These are phyloP conservation scores for Mechanitis mazaeus DNA, from an alignment of 2,888 invertebrate species.

Conservation along the genomic window DNA sequence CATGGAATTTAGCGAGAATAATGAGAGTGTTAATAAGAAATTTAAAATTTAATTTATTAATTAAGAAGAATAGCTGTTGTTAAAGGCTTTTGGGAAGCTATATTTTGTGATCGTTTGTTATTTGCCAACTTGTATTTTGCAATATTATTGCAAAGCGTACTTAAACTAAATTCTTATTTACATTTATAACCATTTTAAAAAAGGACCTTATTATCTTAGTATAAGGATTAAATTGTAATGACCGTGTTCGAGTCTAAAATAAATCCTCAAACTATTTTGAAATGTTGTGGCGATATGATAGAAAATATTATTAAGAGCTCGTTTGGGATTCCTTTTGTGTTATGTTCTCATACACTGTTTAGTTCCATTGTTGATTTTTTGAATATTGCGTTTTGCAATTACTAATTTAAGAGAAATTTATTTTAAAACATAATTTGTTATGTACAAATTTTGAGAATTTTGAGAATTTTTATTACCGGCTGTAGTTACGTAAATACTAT, in stretches of 20 bases:
- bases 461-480: too few species aligned
- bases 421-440: too few species aligned
- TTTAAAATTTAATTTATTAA: conserved; percentile 41
- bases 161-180: conserved; percentile 55
- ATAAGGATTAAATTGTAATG: conserved; percentile 18
- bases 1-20: conserved; percentile 22
- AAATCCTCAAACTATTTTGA: conserved; percentile 47
- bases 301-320: conserved; percentile 68
- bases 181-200: conserved; percentile 28
- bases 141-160: conserved; percentile 29
- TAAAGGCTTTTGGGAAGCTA: too few species aligned
- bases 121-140: too few species aligned
- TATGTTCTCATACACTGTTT: conserved; percentile 35
- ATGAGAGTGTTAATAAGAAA: conserved; percentile 20
- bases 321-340: conserved; percentile 70
- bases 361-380: conserved; percentile 23
- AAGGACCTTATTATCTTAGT: not conserved
- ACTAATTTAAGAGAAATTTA: too few species aligned
- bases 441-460: too few species aligned
- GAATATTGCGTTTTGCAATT: too few species aligned
- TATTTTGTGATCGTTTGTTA: too few species aligned
- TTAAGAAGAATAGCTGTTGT: conserved; percentile 40
- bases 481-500: too few species aligned
- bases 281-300: conserved; percentile 60
- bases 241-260: conserved; percentile 40